Conservation (phyloP, 2,113 vertebrate species). For the Dipodomys ordii region DNA sequence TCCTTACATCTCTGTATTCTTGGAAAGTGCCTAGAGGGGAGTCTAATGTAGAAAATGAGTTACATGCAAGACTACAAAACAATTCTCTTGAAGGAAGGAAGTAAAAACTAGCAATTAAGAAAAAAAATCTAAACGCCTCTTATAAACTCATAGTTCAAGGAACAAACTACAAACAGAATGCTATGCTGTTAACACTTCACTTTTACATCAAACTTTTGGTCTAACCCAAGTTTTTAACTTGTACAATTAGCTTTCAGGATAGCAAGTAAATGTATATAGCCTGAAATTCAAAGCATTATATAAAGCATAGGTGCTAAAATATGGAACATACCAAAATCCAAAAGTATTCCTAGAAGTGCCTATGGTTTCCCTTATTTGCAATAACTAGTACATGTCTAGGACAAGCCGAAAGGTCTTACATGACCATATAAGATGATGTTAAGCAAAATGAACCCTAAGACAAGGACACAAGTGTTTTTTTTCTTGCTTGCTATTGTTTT, state of each 20-base stretch:
- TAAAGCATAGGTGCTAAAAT: neutral
- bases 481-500: no score
- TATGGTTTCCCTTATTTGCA: no score
- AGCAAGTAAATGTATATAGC: slow-evolving; percentile 26
- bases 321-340: slow-evolving; percentile 40
- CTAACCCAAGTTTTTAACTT: neutral
- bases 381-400: no score
- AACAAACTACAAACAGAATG: slow-evolving; percentile 1
- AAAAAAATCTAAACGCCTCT: neutral
- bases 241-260: neutral
- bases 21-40: neutral
- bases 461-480: no score
- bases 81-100: slow-evolving; percentile 36
- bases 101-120: neutral
- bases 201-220: slow-evolving; percentile 28
- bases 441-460: no score
- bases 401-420: no score
- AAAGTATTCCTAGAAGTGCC: slow-evolving; percentile 28
- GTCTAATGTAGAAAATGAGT: neutral
- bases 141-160: neutral
- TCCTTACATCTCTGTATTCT: neutral
- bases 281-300: neutral
- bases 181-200: neutral
- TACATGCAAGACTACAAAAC: neutral
- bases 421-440: no score